Percentiles rank a stretch among this genome's conserved stretches.
Evolutionary conservation across 2,113 vertebrate species (phyloP).

Genomic region (Boulengeromyrus knoepffleri): DNA sequence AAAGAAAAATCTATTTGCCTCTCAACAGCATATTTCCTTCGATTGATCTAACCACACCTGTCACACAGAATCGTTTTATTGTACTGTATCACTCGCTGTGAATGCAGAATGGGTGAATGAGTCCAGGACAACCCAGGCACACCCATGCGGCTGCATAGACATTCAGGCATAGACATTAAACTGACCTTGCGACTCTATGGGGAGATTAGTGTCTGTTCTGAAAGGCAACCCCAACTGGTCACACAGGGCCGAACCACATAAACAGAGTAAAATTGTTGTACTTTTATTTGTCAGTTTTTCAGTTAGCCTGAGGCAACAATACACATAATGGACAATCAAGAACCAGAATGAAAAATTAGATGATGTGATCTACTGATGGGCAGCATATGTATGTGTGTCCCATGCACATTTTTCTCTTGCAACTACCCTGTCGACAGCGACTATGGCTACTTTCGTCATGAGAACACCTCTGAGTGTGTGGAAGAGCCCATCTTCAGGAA

Average conservation of each 20-base stretch:
- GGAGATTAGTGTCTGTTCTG: too few relatives aligned
- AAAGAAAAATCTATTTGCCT: background rate
- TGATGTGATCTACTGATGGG: background rate
- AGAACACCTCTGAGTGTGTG: conserved; percentile 61
- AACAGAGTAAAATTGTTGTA: background rate
- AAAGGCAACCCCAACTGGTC: too few relatives aligned
- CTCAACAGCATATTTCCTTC: background rate
- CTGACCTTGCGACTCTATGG: background rate
- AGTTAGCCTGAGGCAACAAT: background rate
- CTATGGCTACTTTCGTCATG: conserved; percentile 58
- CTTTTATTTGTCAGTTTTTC: background rate
- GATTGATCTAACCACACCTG: background rate
- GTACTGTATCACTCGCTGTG: background rate
- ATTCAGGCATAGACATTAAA: background rate
- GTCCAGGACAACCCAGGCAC: background rate
- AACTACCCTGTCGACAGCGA: conserved; percentile 49
- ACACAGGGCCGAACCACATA: too few relatives aligned
- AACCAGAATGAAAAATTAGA: background rate
- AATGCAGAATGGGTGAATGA: background rate
- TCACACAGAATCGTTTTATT: background rate
- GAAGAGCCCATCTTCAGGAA: conserved; percentile 42
- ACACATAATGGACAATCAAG: background rate
- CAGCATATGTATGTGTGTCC: background rate
- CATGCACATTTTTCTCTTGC: background rate
- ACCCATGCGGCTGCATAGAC: background rate